Base-by-base conservation (phyloP, 92 coral and sea anemone genomes). In the Paramuricea clavata region DNA sequence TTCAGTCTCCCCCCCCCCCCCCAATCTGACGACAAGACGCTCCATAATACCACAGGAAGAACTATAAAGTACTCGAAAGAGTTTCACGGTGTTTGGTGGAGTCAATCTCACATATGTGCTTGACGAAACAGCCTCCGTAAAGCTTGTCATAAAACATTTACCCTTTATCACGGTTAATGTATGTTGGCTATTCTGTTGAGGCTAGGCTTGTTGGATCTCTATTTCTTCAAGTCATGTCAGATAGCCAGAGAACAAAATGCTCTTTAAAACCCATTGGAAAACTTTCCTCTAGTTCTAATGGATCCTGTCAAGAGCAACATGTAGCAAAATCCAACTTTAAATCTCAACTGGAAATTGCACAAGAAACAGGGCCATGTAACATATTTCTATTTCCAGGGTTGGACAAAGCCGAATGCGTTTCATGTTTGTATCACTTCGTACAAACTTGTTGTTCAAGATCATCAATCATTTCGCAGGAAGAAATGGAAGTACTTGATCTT, bases 381-480 rank as follows among this genome's bases (percentile, higher is more conserved):
- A n/a, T n/a, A n/a, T 39, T 39, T 39, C 15, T 39, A 33, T 81
- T 81, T 6, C 26, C 88, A 95, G 98, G 98, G 98, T 36, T 95
- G 98, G 98, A 95, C 98, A 9, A 95, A 95, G 78, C 95, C 97
- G 23, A 95, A 95, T 87, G 98, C 98, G 31, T 95, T 95, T 84
- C 98, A 95, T 92, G 98, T 95, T 12, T 95, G 98, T 74, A 91
- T 95, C 76, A 95, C 98, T 6, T 95, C 98, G 1, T 95, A 95
- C 93, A 95, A 95, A 85, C 95, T 95, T 30, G 98, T 95, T 25
- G 93, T 95, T 52, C 98, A 95, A 88, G 98, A 95, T 87, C 98
- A 95, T 44, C 98, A 95, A 75, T 95, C 98, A 25, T 95, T 95
- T 81, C 92, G 98, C 70, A 94, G 98, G 77, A 95, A 95, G 93